Evolutionary conservation across 92 coral and sea anemone species (phyloP).

Genomic region (Palythoa caribaeorum): DNA sequence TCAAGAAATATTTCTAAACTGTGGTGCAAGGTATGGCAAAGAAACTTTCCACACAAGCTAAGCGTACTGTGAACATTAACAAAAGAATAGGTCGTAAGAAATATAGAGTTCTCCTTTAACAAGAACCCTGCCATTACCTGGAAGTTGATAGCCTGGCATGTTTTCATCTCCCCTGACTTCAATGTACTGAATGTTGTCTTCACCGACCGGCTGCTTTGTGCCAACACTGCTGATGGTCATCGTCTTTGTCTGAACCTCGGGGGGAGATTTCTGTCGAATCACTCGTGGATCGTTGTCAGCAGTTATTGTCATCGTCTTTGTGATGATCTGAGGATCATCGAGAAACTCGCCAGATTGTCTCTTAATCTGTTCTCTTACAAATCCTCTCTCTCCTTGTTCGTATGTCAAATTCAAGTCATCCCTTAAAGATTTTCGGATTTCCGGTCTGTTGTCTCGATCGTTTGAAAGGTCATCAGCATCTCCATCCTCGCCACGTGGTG

Average conservation of each 20-base stretch:
- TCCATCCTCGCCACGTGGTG: slow-evolving; percentile 68
- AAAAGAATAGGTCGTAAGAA: too few species aligned
- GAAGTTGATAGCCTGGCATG: slow-evolving; percentile 31
- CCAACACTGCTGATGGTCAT: slow-evolving; percentile 74
- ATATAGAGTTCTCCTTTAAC: too few species aligned
- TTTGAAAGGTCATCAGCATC: slow-evolving; percentile 37
- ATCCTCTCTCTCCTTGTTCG: slow-evolving; percentile 94
- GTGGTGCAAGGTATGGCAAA: too few species aligned
- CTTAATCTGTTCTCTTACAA: slow-evolving; percentile 78
- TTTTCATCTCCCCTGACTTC: slow-evolving; percentile 42
- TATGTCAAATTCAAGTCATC: slow-evolving; percentile 76
- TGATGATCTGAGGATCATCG: slow-evolving; percentile 71
- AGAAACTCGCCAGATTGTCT: slow-evolving; percentile 76
- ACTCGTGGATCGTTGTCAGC: slow-evolving; percentile 76
- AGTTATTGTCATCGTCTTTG: slow-evolving; percentile 77
- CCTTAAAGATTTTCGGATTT: slow-evolving; percentile 70
- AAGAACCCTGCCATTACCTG: slow-evolving; percentile 15
- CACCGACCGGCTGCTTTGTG: slow-evolving; percentile 50
- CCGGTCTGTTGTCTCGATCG: slow-evolving; percentile 53
- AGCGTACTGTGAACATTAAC: too few species aligned
- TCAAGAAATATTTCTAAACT: too few species aligned
- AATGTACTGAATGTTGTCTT: slow-evolving; percentile 29
- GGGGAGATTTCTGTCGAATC: slow-evolving; percentile 76
- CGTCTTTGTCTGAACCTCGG: slow-evolving; percentile 80
- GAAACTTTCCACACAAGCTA: too few species aligned